phyloP scores from a whole-genome alignment of 2,113 vertebrate genomes.

The Podilymbus podiceps region DNA sequence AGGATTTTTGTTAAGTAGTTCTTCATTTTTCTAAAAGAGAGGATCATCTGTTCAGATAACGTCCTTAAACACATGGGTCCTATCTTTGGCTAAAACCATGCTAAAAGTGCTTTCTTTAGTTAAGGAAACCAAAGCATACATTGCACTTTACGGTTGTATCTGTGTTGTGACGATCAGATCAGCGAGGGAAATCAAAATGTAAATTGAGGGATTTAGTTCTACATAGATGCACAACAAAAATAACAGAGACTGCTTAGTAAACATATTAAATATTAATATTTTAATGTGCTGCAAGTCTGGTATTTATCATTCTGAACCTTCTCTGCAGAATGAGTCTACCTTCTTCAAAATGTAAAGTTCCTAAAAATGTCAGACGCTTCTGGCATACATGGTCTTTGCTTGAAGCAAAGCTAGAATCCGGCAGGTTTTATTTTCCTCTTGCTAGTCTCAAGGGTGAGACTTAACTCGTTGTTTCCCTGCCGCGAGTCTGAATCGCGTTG shows the following conservation, averaged over 20 bases:
- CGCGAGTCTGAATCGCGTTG: accelerated
- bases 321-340: constrained; percentile 54
- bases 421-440: constrained; percentile 3
- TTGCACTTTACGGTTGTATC: constrained; percentile 27
- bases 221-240: background rate
- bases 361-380: background rate
- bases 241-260: constrained; percentile 33
- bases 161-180: constrained; percentile 28
- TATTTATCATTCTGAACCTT: constrained; percentile 51
- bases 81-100: background rate
- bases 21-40: background rate
- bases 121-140: background rate
- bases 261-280: constrained; percentile 42
- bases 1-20: background rate
- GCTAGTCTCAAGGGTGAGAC: background rate
- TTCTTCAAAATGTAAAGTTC: background rate
- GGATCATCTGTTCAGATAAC: background rate
- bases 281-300: constrained; percentile 57
- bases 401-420: background rate
- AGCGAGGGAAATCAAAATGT: background rate
- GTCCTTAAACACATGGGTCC: background rate
- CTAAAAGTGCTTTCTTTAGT: constrained; percentile 19
- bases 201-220: background rate
- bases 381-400: background rate
- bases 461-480: background rate